These are phyloP conservation scores for Rhyacophila evoluta DNA, from an alignment of 2,888 invertebrate species.

Conservation along the genomic window DNA sequence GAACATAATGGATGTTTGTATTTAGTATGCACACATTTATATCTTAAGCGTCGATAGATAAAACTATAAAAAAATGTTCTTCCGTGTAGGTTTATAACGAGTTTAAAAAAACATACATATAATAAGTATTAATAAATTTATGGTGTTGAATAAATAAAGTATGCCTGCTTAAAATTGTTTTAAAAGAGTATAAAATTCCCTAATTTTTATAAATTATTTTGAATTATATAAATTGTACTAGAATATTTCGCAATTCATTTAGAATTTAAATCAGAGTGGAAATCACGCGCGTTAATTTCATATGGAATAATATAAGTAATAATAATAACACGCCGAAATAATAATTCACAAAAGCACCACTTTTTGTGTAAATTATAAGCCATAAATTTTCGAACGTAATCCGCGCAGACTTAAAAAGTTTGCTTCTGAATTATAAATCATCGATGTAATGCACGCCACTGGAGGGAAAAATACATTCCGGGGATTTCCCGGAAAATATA, in stretches of 20 bases:
- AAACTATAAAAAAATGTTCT: too few species aligned
- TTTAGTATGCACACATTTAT: too few species aligned
- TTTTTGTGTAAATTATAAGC: conserved; percentile 50
- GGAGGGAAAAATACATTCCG: background rate
- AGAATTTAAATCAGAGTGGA: background rate
- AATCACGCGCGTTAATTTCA: background rate
- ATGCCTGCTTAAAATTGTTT: too few species aligned
- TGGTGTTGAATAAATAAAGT: too few species aligned
- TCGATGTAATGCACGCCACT: conserved; percentile 34
- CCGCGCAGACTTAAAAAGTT: conserved; percentile 53
- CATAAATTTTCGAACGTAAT: conserved; percentile 50
- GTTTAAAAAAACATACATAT: too few species aligned
- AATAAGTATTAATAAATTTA: too few species aligned
- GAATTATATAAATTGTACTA: background rate
- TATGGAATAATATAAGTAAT: background rate
- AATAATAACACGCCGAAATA: background rate
- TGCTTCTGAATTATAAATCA: conserved; percentile 50
- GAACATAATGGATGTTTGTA: too few species aligned
- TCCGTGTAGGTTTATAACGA: too few species aligned
- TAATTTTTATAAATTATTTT: background rate
- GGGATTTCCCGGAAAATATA: background rate
- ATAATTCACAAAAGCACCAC: conserved; percentile 46
- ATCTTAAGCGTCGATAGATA: too few species aligned
- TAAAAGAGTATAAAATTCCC: background rate
- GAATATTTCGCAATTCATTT: background rate